Conservation (phyloP, 2,113 vertebrate species). For the Suncus etruscus region DNA sequence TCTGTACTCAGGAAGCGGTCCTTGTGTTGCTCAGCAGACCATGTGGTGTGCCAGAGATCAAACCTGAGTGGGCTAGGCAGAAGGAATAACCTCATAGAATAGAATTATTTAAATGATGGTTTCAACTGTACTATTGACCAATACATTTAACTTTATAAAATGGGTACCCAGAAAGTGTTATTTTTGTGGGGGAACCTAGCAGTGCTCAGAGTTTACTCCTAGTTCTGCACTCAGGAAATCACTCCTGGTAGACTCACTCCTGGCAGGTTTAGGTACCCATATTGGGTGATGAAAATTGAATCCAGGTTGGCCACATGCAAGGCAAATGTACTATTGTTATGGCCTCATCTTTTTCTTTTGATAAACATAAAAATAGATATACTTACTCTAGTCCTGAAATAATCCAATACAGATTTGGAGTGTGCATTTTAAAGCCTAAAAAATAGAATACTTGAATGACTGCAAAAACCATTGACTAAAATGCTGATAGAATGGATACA, state of each 20-base stretch:
- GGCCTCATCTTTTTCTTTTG: neutral
- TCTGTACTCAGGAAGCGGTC: too few relatives aligned
- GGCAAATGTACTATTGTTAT: too few relatives aligned
- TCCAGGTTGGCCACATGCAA: too few relatives aligned
- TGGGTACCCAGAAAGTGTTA: conserved; percentile 15
- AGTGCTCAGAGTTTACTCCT: too few relatives aligned
- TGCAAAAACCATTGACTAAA: conserved; percentile 38
- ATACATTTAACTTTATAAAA: neutral
- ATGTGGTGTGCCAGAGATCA: too few relatives aligned
- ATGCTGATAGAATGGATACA: neutral
- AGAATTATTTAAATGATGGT: neutral
- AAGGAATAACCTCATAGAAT: neutral
- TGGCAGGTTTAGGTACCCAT: too few relatives aligned
- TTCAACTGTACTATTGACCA: neutral
- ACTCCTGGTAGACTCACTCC: too few relatives aligned
- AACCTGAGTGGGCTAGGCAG: too few relatives aligned
- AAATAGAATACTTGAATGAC: conserved; percentile 23
- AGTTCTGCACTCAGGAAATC: too few relatives aligned
- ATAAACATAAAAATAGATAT: neutral
- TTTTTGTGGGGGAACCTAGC: too few relatives aligned
- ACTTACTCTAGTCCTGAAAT: conserved; percentile 4
- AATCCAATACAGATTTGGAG: neutral
- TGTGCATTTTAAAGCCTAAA: conserved; percentile 51
- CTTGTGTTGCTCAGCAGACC: too few relatives aligned
- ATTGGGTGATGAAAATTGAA: too few relatives aligned